Percentiles rank a stretch among this genome's conserved stretches.
Conservation (phyloP, 2,888 invertebrate species). For the Lycocerus yunnanus region DNA sequence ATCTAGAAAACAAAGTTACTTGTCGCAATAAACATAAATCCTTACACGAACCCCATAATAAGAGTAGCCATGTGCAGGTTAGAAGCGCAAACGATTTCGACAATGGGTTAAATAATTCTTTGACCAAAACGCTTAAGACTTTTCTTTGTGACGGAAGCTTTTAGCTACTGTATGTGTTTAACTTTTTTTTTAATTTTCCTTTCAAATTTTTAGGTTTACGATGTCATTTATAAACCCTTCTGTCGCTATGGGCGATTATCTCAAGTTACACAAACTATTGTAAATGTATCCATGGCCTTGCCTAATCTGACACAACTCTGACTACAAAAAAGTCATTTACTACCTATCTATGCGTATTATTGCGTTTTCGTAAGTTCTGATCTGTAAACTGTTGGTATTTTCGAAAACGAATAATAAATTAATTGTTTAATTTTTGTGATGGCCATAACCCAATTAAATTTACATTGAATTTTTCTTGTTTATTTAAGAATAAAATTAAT, state of each 20-base stretch:
- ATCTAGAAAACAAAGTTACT: slow-evolving; percentile 16
- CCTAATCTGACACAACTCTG: slow-evolving; percentile 2
- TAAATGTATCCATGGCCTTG: slow-evolving; percentile 10
- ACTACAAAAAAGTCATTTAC: slow-evolving; percentile 6
- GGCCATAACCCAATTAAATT: neutral
- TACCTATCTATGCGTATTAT: too few relatives aligned
- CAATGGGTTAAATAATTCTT: slow-evolving; percentile 49
- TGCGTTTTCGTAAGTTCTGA: too few relatives aligned
- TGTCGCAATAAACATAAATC: slow-evolving; percentile 33
- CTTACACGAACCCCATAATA: slow-evolving; percentile 37
- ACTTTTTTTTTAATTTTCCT: slow-evolving; percentile 31
- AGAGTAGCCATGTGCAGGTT: slow-evolving; percentile 39
- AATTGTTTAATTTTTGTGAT: too few relatives aligned
- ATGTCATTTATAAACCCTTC: slow-evolving; percentile 41
- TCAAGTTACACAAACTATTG: slow-evolving; percentile 21
- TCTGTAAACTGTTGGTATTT: too few relatives aligned
- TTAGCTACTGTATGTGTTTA: slow-evolving; percentile 36
- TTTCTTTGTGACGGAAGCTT: slow-evolving; percentile 38
- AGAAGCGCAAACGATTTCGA: slow-evolving; percentile 19
- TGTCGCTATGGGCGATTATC: slow-evolving; percentile 34
- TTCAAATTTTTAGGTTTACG: slow-evolving; percentile 32
- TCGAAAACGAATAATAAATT: too few relatives aligned
- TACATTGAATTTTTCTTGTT: neutral
- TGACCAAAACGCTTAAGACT: slow-evolving; percentile 45
- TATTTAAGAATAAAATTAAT: neutral